A percentile compares a stretch with the other conserved stretches of the same genome.
phyloP scores from a whole-genome alignment of 2,888 invertebrate genomes.

The Heliconius aoede region DNA sequence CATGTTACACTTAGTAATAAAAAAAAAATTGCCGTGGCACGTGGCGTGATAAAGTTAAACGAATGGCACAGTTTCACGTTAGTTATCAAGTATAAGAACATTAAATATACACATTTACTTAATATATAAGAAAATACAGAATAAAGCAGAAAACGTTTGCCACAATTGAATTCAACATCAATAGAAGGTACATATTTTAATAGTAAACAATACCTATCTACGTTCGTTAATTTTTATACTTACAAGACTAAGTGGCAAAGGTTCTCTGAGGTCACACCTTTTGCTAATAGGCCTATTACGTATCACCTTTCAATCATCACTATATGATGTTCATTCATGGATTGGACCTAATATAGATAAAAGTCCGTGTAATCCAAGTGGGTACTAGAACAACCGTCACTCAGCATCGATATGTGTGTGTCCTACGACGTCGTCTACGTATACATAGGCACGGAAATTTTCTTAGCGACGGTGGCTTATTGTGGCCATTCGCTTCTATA shows the following conservation, averaged over 20 bases:
- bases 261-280: constrained; percentile 54
- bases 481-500: constrained; percentile 74
- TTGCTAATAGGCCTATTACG: constrained; percentile 59
- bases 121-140: constrained; percentile 62
- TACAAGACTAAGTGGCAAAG: constrained; percentile 49
- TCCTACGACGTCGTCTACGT: constrained; percentile 55
- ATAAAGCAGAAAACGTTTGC: constrained; percentile 62
- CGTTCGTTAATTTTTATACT: constrained; percentile 39
- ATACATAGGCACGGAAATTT: constrained; percentile 46
- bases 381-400: constrained; percentile 56
- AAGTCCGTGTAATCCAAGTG: constrained; percentile 57
- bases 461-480: constrained; percentile 58
- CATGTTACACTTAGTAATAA: constrained; percentile 78
- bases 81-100: constrained; percentile 76
- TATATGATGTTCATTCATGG: constrained; percentile 53
- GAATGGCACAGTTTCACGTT: constrained; percentile 84
- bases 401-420: constrained; percentile 71
- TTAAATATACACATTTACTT: constrained; percentile 58
- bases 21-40: constrained; percentile 80
- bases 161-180: constrained; percentile 47
- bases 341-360: constrained; percentile 59
- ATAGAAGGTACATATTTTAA: constrained; percentile 46
- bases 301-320: constrained; percentile 59
- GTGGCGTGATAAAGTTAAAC: constrained; percentile 80
- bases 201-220: constrained; percentile 48